Evolutionary conservation across 2,797 vertebrate genomes (phyloP).

Genomic region (Poecile montanus): DNA sequence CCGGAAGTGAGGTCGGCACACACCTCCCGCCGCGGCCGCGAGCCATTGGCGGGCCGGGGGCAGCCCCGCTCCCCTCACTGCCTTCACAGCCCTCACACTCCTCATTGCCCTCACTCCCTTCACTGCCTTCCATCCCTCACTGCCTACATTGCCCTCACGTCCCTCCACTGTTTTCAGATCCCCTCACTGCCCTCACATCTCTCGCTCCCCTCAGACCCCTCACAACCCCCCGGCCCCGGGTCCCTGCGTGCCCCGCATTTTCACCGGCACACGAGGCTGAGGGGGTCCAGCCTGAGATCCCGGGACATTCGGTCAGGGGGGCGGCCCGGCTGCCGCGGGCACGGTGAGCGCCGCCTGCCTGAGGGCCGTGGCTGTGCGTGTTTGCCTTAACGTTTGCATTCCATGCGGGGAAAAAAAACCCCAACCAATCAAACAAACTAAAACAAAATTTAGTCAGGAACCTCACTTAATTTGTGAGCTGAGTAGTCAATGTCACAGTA

Average conservation of each 20-base stretch:
- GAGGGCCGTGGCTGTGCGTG: neutral
- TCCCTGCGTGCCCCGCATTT: neutral
- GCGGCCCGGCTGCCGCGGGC: neutral
- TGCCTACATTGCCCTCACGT: too few relatives aligned
- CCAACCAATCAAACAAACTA: neutral
- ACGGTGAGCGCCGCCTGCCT: neutral
- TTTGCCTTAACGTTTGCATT: neutral
- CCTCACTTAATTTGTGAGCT: neutral
- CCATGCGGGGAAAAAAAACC: rapidly evolving
- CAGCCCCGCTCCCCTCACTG: neutral
- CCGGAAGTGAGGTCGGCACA: slow-evolving; percentile 9
- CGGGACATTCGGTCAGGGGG: too few relatives aligned
- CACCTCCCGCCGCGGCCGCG: neutral
- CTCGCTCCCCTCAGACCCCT: neutral
- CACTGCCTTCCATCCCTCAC: neutral
- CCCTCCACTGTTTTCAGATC: too few relatives aligned
- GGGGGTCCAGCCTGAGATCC: rapidly evolving
- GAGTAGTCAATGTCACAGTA: neutral
- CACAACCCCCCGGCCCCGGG: rapidly evolving
- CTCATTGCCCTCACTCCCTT: too few relatives aligned
- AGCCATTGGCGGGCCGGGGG: neutral
- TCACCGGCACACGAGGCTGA: neutral
- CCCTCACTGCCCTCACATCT: neutral
- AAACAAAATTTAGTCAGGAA: neutral
- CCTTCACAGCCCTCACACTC: too few relatives aligned